These are phyloP conservation scores for Nowickia ferox DNA, from an alignment of 2,888 invertebrate species.

Conservation along the genomic window DNA sequence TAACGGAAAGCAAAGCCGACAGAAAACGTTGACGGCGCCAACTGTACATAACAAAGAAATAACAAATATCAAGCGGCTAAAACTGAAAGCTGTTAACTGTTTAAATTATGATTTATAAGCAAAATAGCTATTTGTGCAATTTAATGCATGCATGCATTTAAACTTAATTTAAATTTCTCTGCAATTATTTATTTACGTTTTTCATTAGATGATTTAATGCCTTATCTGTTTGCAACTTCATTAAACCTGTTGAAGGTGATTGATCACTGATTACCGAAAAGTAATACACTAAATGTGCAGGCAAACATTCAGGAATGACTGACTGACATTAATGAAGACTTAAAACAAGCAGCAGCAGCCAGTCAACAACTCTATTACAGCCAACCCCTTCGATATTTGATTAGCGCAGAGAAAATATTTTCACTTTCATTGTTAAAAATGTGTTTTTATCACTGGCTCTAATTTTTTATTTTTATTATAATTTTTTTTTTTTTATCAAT, in stretches of 20 bases:
- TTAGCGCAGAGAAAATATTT: conserved; percentile 44
- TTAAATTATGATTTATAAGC: no score
- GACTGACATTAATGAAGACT: conserved; percentile 36
- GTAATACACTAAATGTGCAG: conserved; percentile 18
- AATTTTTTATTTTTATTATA: conserved; percentile 12
- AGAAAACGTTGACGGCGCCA: no score
- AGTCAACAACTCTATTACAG: neutral
- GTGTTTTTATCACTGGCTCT: neutral
- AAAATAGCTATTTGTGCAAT: neutral
- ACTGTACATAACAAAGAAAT: no score
- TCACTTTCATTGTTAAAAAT: conserved; percentile 47
- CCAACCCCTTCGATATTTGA: conserved; percentile 12
- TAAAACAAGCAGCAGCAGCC: conserved; percentile 8
- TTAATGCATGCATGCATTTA: neutral
- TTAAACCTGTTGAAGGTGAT: neutral
- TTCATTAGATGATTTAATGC: neutral
- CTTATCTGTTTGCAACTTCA: neutral
- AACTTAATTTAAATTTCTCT: conserved; percentile 1
- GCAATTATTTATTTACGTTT: conserved; percentile 8
- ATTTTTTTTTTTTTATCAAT: conserved; percentile 13
- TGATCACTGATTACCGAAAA: conserved; percentile 20
- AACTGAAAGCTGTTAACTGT: no score
- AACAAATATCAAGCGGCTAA: no score
- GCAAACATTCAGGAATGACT: conserved; percentile 21
- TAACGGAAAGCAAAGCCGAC: no score